These are phyloP conservation scores for Rhinatrema bivittatum DNA, from an alignment of 2,797 vertebrate species.

Conservation along the genomic window DNA sequence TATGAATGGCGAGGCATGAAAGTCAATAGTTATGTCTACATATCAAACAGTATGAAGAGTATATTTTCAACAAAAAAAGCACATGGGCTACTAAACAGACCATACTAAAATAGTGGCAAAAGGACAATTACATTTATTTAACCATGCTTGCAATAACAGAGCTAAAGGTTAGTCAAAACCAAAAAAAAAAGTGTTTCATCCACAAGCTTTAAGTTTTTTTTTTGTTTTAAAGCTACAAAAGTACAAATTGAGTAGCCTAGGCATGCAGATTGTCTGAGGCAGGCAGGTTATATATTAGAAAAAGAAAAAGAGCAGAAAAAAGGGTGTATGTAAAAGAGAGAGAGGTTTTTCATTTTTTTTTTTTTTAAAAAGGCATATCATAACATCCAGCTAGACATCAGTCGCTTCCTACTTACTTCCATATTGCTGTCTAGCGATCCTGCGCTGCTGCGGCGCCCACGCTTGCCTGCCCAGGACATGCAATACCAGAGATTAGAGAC, in stretches of 20 bases:
- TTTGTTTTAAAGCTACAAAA: constrained; percentile 30
- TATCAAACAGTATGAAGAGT: constrained; percentile 45
- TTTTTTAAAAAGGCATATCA: constrained; percentile 80
- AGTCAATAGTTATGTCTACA: constrained; percentile 31
- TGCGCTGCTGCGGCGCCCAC: constrained; percentile 97
- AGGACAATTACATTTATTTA: constrained; percentile 63
- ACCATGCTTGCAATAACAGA: constrained; percentile 77
- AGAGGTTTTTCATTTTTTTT: too few species aligned
- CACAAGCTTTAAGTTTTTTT: constrained; percentile 58
- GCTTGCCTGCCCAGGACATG: constrained; percentile 98
- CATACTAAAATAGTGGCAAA: constrained; percentile 40
- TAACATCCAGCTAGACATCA: constrained; percentile 73
- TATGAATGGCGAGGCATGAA: constrained; percentile 43
- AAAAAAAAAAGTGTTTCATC: constrained; percentile 57
- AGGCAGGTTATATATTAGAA: constrained; percentile 70
- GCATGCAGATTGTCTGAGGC: constrained; percentile 85
- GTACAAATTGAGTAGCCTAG: constrained; percentile 74
- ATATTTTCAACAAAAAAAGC: constrained; percentile 47
- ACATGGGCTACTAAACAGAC: constrained; percentile 45
- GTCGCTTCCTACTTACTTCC: constrained; percentile 92
- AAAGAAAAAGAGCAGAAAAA: constrained; percentile 50
- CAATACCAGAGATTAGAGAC: constrained; percentile 94
- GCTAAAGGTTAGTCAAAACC: constrained; percentile 59
- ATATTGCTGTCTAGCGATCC: constrained; percentile 99
- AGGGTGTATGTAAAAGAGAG: constrained; percentile 63